phyloP scores from a whole-genome alignment of 2,888 invertebrate species.

The Polyploca ridens region DNA sequence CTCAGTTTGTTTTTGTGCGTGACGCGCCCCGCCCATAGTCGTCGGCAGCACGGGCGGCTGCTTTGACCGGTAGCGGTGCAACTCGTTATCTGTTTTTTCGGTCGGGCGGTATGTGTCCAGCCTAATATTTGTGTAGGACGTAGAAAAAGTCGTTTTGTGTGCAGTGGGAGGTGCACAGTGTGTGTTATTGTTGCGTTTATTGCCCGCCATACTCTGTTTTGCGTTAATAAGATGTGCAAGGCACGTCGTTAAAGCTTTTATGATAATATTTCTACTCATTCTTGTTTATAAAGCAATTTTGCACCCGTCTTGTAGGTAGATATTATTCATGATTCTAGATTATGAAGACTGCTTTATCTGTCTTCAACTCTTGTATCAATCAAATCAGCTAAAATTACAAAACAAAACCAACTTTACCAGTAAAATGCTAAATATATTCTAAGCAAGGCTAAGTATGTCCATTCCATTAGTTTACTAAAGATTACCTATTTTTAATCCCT shows the following conservation, averaged over 20 bases:
- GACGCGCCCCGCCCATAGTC: slow-evolving; percentile 77
- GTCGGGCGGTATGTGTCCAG: slow-evolving; percentile 70
- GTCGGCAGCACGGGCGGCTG: slow-evolving; percentile 61
- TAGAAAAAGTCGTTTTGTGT: slow-evolving; percentile 72
- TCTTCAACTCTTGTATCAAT: no score
- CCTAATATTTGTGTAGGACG: slow-evolving; percentile 79
- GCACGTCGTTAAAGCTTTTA: neutral
- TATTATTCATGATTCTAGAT: neutral
- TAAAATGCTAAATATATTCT: no score
- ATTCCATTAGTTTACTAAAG: neutral
- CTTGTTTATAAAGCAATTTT: neutral
- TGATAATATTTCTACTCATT: neutral
- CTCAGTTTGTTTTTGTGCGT: slow-evolving; percentile 82
- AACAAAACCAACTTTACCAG: neutral
- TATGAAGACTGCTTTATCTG: neutral
- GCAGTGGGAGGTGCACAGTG: slow-evolving; percentile 63
- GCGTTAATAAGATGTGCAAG: slow-evolving; percentile 35
- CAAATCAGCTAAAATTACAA: neutral
- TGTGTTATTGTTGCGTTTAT: slow-evolving; percentile 62
- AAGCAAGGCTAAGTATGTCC: no score
- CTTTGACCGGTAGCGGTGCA: slow-evolving; percentile 80
- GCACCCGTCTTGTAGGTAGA: neutral
- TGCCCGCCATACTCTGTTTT: slow-evolving; percentile 44
- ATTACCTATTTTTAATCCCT: neutral
- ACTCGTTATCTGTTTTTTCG: slow-evolving; percentile 79